These are phyloP conservation scores for Nemopilema nomurai DNA, from an alignment of 30 jellyfish, hydroid and myxozoan species.

Conservation along the genomic window DNA sequence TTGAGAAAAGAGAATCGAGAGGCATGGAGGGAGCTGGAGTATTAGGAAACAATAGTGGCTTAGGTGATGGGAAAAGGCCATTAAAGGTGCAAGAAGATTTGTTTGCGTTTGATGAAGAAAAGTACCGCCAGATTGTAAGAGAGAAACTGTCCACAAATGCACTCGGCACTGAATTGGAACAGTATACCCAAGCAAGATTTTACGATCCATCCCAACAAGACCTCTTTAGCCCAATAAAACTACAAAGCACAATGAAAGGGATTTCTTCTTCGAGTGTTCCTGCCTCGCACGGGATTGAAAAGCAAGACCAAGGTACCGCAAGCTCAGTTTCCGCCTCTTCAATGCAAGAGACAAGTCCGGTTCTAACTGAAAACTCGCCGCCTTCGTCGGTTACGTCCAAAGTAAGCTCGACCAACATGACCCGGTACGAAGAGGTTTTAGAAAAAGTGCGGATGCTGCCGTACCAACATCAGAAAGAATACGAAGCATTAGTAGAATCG, in stretches of 20 bases:
- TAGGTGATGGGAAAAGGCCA: not conserved
- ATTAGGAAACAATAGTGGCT: not conserved
- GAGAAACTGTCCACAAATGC: conserved; percentile 1
- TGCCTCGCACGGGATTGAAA: not conserved
- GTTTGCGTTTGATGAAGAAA: conserved; percentile 27
- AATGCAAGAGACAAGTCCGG: conserved; percentile 38
- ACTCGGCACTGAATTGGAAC: not conserved
- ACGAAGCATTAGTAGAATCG: conserved; percentile 36
- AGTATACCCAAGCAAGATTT: not conserved
- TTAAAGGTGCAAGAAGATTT: not conserved
- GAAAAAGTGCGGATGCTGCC: conserved; percentile 73
- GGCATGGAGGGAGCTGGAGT: not conserved
- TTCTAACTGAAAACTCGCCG: conserved; percentile 8
- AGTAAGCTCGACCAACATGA: conserved; percentile 35
- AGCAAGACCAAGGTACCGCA: not conserved
- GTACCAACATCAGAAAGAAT: conserved; percentile 46
- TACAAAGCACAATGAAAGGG: not conserved
- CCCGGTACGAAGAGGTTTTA: conserved; percentile 49
- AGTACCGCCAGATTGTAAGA: conserved; percentile 6
- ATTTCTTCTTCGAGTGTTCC: not conserved
- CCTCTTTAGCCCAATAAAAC: not conserved
- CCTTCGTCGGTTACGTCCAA: conserved; percentile 19
- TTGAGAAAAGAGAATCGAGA: not conserved
- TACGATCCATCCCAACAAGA: not conserved
- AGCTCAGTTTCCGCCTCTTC: not conserved